Base-by-base conservation (phyloP, 1,140 invertebrate species). In the Ceratina calcarata region DNA sequence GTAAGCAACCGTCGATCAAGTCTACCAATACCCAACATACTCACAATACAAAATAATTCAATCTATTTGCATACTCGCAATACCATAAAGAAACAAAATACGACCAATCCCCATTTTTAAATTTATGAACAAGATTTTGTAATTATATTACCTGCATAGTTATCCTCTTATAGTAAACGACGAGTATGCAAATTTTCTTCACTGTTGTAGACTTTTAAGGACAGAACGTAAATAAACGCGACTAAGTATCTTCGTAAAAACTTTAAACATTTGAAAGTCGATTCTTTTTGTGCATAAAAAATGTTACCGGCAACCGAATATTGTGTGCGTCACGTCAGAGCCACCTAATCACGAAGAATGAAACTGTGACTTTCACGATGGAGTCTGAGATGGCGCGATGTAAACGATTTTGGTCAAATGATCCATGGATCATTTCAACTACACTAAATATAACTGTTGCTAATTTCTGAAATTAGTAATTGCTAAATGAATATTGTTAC, bases 271-370 rank as follows among this genome's bases (percentile, higher is more conserved):
- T 71, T 10, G 3, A 7, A 57, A 45, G 1, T 22, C 4, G 18
- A 22, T 22, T 12, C 16, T 24, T 0, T 55, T n/a, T 7, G 12
- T 16, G 13, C 1, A 3, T 22, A 78, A 78, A 78, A 78, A 71
- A 78, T 2, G 1, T 64, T 78, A 78, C 32, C 76, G 18, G 15
- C 68, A 55, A 78, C 15, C 22, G 49, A 55, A 13, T 12, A 49
- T n/a, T 20, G 57, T 70, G 4, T 61, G 45, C 24, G 6, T 12
- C 2, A 3, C 8, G 22, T 16, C 3, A 18, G 22, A 15, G 75
- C 57, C 66, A 77, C 16, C 66, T 70, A 18, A 7, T 16, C 2
- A 13, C 15, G 1, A 13, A 8, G 37, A 0, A 13, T 13, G 0
- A 37, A 61, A 61, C 60, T 24, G 18, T 10, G 15, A 10, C 20